Base-by-base conservation (phyloP, 2,797 vertebrate genomes). In the Tiaroga cobitis region DNA sequence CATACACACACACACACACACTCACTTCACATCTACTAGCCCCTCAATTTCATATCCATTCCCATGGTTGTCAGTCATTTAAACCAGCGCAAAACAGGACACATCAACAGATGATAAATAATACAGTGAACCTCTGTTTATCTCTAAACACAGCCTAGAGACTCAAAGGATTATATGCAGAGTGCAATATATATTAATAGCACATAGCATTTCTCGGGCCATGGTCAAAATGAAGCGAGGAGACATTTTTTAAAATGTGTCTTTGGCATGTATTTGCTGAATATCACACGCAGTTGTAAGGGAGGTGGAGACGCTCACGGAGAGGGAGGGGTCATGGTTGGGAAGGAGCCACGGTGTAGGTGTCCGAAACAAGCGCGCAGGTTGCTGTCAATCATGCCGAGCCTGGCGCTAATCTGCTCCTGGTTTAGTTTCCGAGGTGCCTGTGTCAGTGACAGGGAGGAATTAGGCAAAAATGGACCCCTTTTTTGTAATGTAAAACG, bases 401-500 rank as follows among this genome's bases (percentile, higher is more conserved):
- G 26, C 56, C 39, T 82, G 43, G 79, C 86, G 61, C 84, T 92
- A 90, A 91, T 91, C 92, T 83, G 89, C 90, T 86, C 87, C 91
- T 90, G 89, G 88, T 90, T 92, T 91, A 92, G 90, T 69, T 92
- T 92, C 93, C 88, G 90, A 93, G 91, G 91, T 89, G 87, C 88
- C 84, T 87, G 84, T 89, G 86, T 90, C 88, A 85, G 77, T 78
- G 88, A 92, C 91, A 90, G 90, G 85, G 89, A 79, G 89, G 93
- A 95, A 94, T 94, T 92, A 94, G 90, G 91, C 90, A 89, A 94
- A 95, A 94, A 91, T 89, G 89, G 81, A 88, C 63, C 63, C 46
- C 72, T 65, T 85, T 68, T 95, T 96, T 96, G 94, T 96, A 93
- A 95, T 95, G 95, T 93, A 95, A 96, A 96, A 93, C 82, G 21